phyloP scores from a whole-genome alignment of 2,113 vertebrate genomes.

The Lycaon pictus region DNA sequence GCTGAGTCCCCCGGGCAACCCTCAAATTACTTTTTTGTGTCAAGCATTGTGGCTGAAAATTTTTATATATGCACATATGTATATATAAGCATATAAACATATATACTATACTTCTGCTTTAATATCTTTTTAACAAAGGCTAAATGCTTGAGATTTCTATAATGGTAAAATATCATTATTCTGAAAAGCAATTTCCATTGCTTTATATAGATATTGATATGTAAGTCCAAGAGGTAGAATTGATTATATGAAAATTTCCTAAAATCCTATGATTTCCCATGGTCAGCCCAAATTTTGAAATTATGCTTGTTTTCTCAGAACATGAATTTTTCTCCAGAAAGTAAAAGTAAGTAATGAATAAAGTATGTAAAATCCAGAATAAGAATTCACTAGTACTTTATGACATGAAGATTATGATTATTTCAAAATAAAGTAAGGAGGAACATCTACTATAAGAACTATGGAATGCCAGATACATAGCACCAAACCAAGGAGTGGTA shows the following conservation, averaged over 20 bases:
- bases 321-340: background rate
- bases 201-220: background rate
- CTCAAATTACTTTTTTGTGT: background rate
- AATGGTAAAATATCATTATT: background rate
- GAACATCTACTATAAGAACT: background rate
- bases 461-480: background rate
- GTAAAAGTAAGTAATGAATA: background rate
- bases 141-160: background rate
- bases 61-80: background rate
- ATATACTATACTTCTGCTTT: background rate
- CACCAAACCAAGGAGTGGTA: fast-evolving
- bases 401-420: background rate
- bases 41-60: background rate
- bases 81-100: fast-evolving
- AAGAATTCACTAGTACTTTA: background rate
- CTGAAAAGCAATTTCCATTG: background rate
- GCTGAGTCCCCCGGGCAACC: too few species aligned
- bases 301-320: background rate
- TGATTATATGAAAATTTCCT: background rate
- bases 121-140: background rate
- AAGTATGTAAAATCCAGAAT: background rate
- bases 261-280: background rate
- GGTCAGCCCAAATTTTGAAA: background rate
- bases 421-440: background rate
- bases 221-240: background rate